These are phyloP conservation scores for Noctua comes DNA, from an alignment of 2,888 invertebrate genomes.

Conservation along the genomic window DNA sequence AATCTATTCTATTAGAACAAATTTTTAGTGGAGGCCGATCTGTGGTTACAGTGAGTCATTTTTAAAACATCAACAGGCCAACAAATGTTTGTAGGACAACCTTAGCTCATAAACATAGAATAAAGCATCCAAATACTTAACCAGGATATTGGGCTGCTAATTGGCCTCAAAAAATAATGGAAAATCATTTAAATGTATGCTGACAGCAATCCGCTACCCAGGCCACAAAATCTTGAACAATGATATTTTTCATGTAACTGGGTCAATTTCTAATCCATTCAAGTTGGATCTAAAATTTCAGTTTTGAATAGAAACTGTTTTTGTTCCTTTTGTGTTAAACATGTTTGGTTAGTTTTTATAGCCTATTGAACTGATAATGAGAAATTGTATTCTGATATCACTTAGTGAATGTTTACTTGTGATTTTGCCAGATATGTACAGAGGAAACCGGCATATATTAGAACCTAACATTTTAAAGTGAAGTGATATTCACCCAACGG, in stretches of 20 bases:
- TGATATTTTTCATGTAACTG: constrained; percentile 74
- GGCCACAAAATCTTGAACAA: constrained; percentile 71
- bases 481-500: background rate
- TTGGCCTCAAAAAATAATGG: constrained; percentile 12
- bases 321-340: constrained; percentile 35
- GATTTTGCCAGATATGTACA: background rate
- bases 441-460: background rate
- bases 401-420: background rate
- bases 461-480: background rate
- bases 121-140: background rate
- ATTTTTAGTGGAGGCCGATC: too few relatives aligned
- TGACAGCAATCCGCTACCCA: constrained; percentile 49
- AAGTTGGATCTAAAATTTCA: constrained; percentile 69
- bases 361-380: constrained; percentile 54
- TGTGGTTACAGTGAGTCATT: constrained; percentile 6
- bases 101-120: constrained; percentile 24
- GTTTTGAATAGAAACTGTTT: constrained; percentile 55
- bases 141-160: background rate
- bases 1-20: background rate
- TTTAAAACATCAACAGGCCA: background rate
- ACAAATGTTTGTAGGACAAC: constrained; percentile 14
- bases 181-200: constrained; percentile 31
- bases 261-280: constrained; percentile 83
- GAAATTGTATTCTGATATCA: constrained; percentile 26
- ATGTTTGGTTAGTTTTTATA: constrained; percentile 47